Base-by-base conservation (phyloP, 2,797 vertebrate species). In the Gorsachius magnificus region DNA sequence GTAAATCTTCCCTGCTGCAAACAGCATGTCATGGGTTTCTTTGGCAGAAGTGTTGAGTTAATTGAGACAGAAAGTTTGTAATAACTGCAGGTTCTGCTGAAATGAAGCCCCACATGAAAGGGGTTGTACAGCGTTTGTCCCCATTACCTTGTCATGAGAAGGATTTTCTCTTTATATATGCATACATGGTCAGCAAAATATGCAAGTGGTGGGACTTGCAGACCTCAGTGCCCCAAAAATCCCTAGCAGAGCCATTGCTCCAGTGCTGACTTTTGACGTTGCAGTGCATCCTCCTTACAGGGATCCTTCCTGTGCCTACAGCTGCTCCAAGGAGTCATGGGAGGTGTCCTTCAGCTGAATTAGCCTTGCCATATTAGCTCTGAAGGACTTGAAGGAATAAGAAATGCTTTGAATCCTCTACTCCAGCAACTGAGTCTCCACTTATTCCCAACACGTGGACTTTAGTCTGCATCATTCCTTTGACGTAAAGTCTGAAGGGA, bases 11-110 rank as follows among this genome's bases (percentile, higher is more conserved):
- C 66, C 77, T 72, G 38, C 81, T 90, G 81, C 90, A 96, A 83
- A 26, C 66, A 93, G 70, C 70, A 8, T 26, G 81, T 63, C 74
- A 81, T 28, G 78, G 48, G 24, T 71, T 89, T 14, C 77, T 93
- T 83, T 92, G 94, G 84, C 61, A 78, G 60, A 43, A 91, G 84
- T 60, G 82, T 35, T 89, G 93, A 97, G 87, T 91, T 96, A 85
- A 96, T 89, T 57, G 91, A 89, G 91, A 68, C 65, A 91, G 82
- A 92, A 74, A 35, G 79, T 54, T 85, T 79, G 87, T 64, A 68
- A 45, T 72, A 80, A 50, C 31, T 83, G 66, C 84, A 82, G 64
- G 60, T 91, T 74, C 84, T 87, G 89, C 89, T 74, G 70, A 63
- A 87, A 45, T 31, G 1, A 31, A 88, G 69, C 45, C 76, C 61